Evolutionary conservation across 2,113 vertebrate species (phyloP), one percentile per base, ranked within the genome.

Genomic region (Zosterops hypoxanthus): DNA sequence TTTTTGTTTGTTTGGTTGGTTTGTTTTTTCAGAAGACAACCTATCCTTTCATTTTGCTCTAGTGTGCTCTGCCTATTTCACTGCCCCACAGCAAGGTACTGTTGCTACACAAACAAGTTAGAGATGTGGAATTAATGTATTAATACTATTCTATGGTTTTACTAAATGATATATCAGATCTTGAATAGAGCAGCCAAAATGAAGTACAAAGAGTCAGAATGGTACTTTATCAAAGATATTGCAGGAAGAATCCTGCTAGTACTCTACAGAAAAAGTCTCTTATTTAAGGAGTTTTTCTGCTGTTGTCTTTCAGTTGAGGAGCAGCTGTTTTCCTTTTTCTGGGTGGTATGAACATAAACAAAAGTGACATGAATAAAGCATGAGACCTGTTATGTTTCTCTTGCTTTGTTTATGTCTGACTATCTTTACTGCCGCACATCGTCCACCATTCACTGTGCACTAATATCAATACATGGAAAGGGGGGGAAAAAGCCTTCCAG

Each of bases 321-420:
- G 25, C 85, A 94, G 90, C 56, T 86, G 85, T 66, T 94, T 91
- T 77, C 46, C n/a, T 82, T 78, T 95, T 41, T 21, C 91, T 83
- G n/a, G 49, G 65, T 88, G 55, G 39, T n/a, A 91, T 33, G 71
- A 87, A 94, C 70, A 78, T 85, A 83, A 95, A 94, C 76, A 95
- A 92, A 63, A 34, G 36, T 76, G 66, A 85, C 41, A 95, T 82
- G 73, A 92, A 95, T 95, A 90, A 95, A 94, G 87, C 63, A 94
- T 87, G 79, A 95, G 55, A 93, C 50, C 87, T 69, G 66, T 82
- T 91, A 64, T 26, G 31, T 39, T 94, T 36, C 73, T 57, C 70
- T 79, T 87, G 53, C 60, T 84, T 75, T 88, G 69, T 88, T 95
- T 56, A 46, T 65, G n/a, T 72, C 73, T 90, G 71, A 70, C 46